phyloP scores from a whole-genome alignment of 1,140 invertebrate species.

The Pogonomyrmex californicus region DNA sequence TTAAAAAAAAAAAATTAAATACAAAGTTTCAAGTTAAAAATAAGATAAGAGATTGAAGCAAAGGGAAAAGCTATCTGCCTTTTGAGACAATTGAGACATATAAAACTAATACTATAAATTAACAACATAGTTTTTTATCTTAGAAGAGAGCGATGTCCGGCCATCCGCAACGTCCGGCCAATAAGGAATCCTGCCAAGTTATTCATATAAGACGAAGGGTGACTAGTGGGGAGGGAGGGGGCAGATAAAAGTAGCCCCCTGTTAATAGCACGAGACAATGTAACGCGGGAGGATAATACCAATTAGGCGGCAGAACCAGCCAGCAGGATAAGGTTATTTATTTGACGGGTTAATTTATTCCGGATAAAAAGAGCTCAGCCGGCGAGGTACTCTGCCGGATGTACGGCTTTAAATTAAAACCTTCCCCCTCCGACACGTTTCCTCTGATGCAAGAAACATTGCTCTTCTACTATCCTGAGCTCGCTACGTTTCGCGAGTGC shows the following conservation, averaged over 20 bases:
- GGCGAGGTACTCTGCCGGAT: constrained; percentile 55
- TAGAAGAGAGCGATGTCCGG: background rate
- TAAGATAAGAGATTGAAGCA: background rate
- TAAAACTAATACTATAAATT: background rate
- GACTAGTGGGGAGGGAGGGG: constrained; percentile 1
- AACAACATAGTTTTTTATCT: constrained; percentile 37
- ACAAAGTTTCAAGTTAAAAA: background rate
- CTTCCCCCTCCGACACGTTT: constrained; percentile 42
- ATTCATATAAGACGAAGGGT: constrained; percentile 50
- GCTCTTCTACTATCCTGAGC: constrained; percentile 25
- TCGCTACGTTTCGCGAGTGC: constrained; percentile 30
- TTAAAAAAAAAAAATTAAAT: background rate
- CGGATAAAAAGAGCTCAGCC: constrained; percentile 78
- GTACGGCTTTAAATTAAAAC: constrained; percentile 59
- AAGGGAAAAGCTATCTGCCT: background rate
- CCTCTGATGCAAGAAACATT: constrained; percentile 56
- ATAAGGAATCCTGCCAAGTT: constrained; percentile 52
- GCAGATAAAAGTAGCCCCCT: constrained; percentile 63
- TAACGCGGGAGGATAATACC: constrained; percentile 70
- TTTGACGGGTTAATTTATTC: constrained; percentile 82
- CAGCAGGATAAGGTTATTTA: constrained; percentile 79
- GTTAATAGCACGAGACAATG: constrained; percentile 67
- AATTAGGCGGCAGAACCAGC: constrained; percentile 75
- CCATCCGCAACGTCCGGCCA: too few species aligned
- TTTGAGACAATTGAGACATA: background rate